These are phyloP conservation scores for Ditula angustiorana DNA, from an alignment of 2,888 invertebrate species.

Conservation along the genomic window DNA sequence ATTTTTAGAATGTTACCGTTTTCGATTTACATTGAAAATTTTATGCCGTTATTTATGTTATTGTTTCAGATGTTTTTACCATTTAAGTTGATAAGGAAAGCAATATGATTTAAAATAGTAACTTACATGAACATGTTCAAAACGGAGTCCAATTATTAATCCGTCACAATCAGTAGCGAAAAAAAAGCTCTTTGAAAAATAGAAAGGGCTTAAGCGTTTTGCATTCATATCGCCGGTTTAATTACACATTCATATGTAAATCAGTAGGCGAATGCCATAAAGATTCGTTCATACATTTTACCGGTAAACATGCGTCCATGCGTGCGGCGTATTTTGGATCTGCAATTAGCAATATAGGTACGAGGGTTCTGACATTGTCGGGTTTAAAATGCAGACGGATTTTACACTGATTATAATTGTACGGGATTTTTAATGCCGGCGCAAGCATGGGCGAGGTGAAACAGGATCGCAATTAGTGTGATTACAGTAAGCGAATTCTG, in stretches of 20 bases:
- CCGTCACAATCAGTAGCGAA: conserved; percentile 44
- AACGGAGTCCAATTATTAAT: conserved; percentile 29
- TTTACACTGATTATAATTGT: conserved; percentile 33
- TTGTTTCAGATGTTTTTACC: neutral
- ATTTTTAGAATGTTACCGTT: conserved; percentile 16
- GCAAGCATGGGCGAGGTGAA: neutral
- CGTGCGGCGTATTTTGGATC: conserved; percentile 73
- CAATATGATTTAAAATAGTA: neutral
- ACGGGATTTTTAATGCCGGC: conserved; percentile 25
- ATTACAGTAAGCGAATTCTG: conserved; percentile 8
- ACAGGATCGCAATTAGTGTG: neutral
- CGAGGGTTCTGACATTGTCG: conserved; percentile 63
- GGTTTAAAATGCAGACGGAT: conserved; percentile 50
- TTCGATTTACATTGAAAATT: conserved; percentile 8
- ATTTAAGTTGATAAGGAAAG: neutral
- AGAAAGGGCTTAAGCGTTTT: conserved; percentile 63
- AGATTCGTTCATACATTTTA: conserved; percentile 74
- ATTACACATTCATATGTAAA: conserved; percentile 85
- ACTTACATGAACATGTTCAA: neutral
- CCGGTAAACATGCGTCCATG: conserved; percentile 76
- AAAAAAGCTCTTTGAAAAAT: conserved; percentile 15
- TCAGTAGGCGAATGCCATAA: conserved; percentile 75
- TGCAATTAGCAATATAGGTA: conserved; percentile 79
- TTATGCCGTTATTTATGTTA: neutral
- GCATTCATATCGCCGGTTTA: conserved; percentile 77